Conservation (phyloP, 2,113 vertebrate genomes). For the Menidia beryllina region DNA sequence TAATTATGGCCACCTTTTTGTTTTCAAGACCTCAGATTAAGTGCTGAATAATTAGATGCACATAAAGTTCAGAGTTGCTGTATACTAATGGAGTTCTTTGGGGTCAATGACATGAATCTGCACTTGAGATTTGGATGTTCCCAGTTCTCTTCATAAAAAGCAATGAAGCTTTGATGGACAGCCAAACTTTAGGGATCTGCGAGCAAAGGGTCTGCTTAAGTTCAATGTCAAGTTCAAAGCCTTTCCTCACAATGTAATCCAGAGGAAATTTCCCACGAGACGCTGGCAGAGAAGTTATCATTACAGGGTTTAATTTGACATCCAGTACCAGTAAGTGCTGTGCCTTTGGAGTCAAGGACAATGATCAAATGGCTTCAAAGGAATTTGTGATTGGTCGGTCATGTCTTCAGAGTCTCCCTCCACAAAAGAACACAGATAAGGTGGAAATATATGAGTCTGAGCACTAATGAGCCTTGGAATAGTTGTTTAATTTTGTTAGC, state of each 20-base stretch:
- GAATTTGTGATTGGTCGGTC: slow-evolving; percentile 56
- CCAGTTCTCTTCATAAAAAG: slow-evolving; percentile 31
- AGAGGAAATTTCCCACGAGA: slow-evolving; percentile 81
- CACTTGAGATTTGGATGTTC: slow-evolving; percentile 38
- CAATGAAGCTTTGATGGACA: slow-evolving; percentile 35
- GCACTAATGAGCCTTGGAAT: slow-evolving; percentile 33
- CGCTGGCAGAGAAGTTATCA: slow-evolving; percentile 77
- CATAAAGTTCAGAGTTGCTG: slow-evolving; percentile 18
- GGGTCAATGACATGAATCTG: slow-evolving; percentile 35
- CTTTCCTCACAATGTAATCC: slow-evolving; percentile 80
- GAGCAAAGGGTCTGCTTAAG: slow-evolving; percentile 79
- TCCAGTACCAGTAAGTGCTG: slow-evolving; percentile 79
- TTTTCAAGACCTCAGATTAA: background rate
- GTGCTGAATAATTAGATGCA: slow-evolving; percentile 9
- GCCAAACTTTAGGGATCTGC: slow-evolving; percentile 68
- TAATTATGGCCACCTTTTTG: background rate
- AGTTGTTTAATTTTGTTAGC: slow-evolving; percentile 37
- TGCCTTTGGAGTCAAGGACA: slow-evolving; percentile 80
- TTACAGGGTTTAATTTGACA: slow-evolving; percentile 83
- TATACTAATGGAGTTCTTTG: slow-evolving; percentile 25
- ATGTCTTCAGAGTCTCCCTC: slow-evolving; percentile 67
- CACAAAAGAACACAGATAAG: slow-evolving; percentile 62
- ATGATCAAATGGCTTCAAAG: slow-evolving; percentile 80
- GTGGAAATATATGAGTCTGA: slow-evolving; percentile 53
- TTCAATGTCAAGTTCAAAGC: slow-evolving; percentile 85